These are phyloP conservation scores for Callopanchax toddi DNA, from an alignment of 2,113 vertebrate genomes.

Conservation along the genomic window DNA sequence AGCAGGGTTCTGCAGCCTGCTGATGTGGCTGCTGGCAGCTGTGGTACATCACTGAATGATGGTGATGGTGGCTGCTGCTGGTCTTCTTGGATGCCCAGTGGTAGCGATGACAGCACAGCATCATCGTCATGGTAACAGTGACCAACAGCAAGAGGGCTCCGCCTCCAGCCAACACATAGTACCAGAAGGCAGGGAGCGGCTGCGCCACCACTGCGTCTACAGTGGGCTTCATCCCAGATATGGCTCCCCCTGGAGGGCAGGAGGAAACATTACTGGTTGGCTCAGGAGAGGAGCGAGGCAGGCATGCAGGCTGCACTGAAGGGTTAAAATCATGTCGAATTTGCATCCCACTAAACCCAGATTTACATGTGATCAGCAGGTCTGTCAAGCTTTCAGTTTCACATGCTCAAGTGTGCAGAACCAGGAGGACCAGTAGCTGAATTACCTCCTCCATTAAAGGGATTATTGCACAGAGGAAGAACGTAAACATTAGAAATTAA, in stretches of 20 bases:
- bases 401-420: background rate
- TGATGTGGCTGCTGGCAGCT: conserved; percentile 59
- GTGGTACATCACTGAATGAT: conserved; percentile 69
- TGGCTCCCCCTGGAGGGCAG: conserved; percentile 91
- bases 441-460: background rate
- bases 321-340: conserved; percentile 15
- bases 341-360: conserved; percentile 10
- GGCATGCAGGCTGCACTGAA: conserved; percentile 83
- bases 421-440: background rate
- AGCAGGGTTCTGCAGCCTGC: conserved; percentile 48
- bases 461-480: too few relatives aligned
- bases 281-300: conserved; percentile 82
- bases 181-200: conserved; percentile 96
- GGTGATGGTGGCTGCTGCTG: conserved; percentile 56
- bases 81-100: conserved; percentile 97
- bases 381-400: conserved; percentile 50
- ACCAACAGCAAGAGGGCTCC: conserved; percentile 94
- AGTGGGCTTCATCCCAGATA: conserved; percentile 94
- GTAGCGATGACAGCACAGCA: conserved; percentile 96
- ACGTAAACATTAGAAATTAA: too few relatives aligned
- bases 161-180: conserved; percentile 97
- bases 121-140: conserved; percentile 88
- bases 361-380: background rate
- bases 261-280: conserved; percentile 72
- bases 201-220: conserved; percentile 97